Evolutionary conservation across 2,888 invertebrate genomes (phyloP), one percentile per base, ranked within the genome.

Genomic region (Aspidapion aeneum): DNA sequence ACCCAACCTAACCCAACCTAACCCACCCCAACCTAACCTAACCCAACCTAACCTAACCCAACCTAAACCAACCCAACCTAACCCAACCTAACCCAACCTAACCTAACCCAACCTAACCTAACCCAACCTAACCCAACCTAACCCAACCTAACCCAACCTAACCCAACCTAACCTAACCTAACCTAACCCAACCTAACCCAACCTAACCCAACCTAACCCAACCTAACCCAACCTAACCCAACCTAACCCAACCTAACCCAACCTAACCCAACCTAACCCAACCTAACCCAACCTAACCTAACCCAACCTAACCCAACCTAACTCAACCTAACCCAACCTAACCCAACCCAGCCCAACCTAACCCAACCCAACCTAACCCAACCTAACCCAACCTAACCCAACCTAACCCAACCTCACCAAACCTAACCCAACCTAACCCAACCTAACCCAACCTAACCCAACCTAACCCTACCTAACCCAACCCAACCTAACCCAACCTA

Each of bases 281-380:
- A 69, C 74, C 50, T 69, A 81, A 83, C 73, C 80, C 83, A 1
- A 78, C 56, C 66, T 61, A n/a, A 51, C 12, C 56, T 60, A 7
- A 12, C 12, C 12, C n/a, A n/a, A n/a, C n/a, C n/a, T n/a, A n/a
- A n/a, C n/a, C n/a, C n/a, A n/a, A n/a, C n/a, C n/a, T n/a, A n/a
- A n/a, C n/a, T n/a, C n/a, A n/a, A n/a, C n/a, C n/a, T n/a, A n/a
- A n/a, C n/a, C n/a, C n/a, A n/a, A n/a, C n/a, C n/a, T n/a, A n/a
- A n/a, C n/a, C n/a, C n/a, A n/a, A n/a, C n/a, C n/a, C n/a, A n/a
- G n/a, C n/a, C n/a, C n/a, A n/a, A n/a, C n/a, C n/a, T n/a, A n/a
- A n/a, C n/a, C n/a, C n/a, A n/a, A n/a, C n/a, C n/a, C n/a, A n/a
- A n/a, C n/a, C n/a, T n/a, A n/a, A n/a, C n/a, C n/a, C n/a, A n/a